Conservation (phyloP, 2,888 invertebrate species). For the Acrobasis repandana region DNA sequence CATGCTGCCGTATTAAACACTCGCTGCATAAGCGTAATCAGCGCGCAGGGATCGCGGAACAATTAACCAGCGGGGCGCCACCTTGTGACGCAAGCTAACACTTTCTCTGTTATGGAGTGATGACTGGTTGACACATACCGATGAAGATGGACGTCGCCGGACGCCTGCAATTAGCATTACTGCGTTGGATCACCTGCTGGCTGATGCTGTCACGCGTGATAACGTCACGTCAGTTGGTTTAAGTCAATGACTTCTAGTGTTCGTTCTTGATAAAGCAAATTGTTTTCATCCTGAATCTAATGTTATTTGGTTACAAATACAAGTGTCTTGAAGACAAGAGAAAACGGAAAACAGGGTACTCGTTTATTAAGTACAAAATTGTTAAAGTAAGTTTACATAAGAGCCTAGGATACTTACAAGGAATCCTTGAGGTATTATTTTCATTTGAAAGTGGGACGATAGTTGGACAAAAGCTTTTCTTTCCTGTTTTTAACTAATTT, state of each 20-base stretch:
- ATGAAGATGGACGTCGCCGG: neutral
- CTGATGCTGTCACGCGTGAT: neutral
- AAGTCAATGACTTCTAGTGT: neutral
- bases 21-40: neutral
- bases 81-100: conserved; percentile 12
- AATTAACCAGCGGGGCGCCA: conserved; percentile 14
- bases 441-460: too few species aligned
- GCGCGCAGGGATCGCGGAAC: neutral
- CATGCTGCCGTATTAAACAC: neutral
- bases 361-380: too few species aligned
- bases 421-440: too few species aligned
- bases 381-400: too few species aligned
- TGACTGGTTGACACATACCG: conserved; percentile 3
- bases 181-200: neutral
- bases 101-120: conserved; percentile 22
- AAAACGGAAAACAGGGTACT: too few species aligned
- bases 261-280: neutral
- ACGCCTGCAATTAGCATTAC: neutral
- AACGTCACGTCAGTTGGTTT: neutral
- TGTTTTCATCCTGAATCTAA: neutral
- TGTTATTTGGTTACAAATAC: neutral
- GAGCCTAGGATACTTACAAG: too few species aligned
- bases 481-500: too few species aligned
- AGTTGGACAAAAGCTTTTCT: too few species aligned
- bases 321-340: neutral